Conservation (phyloP, 2,113 vertebrate species). For the Symphodus melops region DNA sequence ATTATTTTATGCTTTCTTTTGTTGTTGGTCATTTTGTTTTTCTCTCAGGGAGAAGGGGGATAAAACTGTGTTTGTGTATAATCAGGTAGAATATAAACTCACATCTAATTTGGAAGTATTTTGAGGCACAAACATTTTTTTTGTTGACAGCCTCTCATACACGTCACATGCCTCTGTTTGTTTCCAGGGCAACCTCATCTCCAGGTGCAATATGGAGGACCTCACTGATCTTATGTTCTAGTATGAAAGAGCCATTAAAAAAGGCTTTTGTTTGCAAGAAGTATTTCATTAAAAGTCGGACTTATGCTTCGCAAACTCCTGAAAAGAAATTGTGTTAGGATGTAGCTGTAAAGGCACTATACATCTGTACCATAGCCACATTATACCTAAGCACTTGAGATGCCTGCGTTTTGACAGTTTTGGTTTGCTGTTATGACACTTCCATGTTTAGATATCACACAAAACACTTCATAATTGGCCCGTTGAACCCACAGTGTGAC, state of each 20-base stretch:
- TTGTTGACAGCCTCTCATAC: conserved; percentile 28
- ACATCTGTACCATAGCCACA: conserved; percentile 8
- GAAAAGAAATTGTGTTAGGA: conserved; percentile 13
- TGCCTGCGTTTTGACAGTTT: conserved; percentile 29
- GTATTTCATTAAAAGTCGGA: conserved; percentile 12
- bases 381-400: conserved; percentile 29
- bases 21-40: conserved; percentile 7
- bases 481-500: conserved; percentile 55
- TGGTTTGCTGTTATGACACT: conserved; percentile 19
- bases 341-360: conserved; percentile 32
- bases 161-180: conserved; percentile 35
- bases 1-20: too few species aligned
- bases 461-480: conserved; percentile 63
- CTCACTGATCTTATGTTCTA: conserved; percentile 25
- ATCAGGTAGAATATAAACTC: conserved; percentile 1
- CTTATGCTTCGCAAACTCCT: conserved; percentile 11
- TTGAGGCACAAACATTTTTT: conserved; percentile 35
- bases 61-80: neutral
- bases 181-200: conserved; percentile 71
- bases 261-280: conserved; percentile 33
- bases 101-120: conserved; percentile 24
- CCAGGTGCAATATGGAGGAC: conserved; percentile 26
- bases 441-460: conserved; percentile 14
- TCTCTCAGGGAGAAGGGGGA: neutral
- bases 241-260: conserved; percentile 56